Base-by-base conservation (phyloP, 2,113 vertebrate species). In the Macrotus californicus region DNA sequence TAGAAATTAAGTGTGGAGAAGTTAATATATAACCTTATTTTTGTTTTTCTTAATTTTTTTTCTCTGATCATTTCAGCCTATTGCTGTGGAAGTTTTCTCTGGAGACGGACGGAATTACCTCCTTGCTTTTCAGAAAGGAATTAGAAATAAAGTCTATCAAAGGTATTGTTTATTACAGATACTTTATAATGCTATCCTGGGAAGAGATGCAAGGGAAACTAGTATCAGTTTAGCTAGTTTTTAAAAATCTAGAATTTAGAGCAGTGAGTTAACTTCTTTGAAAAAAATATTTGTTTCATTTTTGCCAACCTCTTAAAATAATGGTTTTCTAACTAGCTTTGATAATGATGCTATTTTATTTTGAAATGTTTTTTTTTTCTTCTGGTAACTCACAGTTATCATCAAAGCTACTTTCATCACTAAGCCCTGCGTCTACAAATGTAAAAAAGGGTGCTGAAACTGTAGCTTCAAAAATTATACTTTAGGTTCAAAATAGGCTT, bases 141-240 rank as follows among this genome's bases (percentile, higher is more conserved):
- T 99, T 82, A 98, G 99, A 96, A 99, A 99, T 98, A 99, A 99
- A 98, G 99, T 99, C 94, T 99, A 99, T 98, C 99, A 99, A 98
- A 99, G 99, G 99, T 99, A 98, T 73, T 52, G 13, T 88, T 87
- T 67, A 69, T 39, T 46, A 46, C 34, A 29, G 48, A 50, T 41
- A 67, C 15, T 88, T 94, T 46, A 13, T 34, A 36, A 24, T 36
- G 10, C 54, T 79, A 0, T 75, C 12, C 4, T 85, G 77, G 94
- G n/a, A 75, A 39, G 59, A n/a, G 26, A 31, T 80, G 75, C 39
- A 61, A 80, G 14, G 56, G 6, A 48, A 69, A 64, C 50, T 36
- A 5, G 29, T 50, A 29, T 41, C 46, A 72, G 13, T 46, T 92
- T 4, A 61, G 9, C 69, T 52, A 31, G 18, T 67, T 93, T 91